phyloP scores from a whole-genome alignment of 35 echinoderm and acorn worm species.

The Chiridota heheva region DNA sequence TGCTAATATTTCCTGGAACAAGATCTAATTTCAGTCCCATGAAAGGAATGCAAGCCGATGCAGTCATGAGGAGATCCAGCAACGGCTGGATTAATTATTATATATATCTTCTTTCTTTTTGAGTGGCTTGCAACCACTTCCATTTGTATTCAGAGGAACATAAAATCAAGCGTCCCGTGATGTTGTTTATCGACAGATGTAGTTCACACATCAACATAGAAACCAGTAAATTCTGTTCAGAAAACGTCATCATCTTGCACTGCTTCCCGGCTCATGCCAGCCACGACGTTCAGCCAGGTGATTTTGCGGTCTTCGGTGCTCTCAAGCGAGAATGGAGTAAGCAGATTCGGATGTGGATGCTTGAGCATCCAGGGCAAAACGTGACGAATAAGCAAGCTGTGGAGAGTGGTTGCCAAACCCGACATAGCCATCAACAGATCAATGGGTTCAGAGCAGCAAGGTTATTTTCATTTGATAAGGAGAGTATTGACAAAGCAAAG shows the following conservation, averaged over 20 bases:
- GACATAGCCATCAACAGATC: too few species aligned
- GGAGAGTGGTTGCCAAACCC: too few species aligned
- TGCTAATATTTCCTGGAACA: constrained; percentile 23
- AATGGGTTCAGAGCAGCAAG: too few species aligned
- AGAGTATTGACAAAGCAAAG: too few species aligned
- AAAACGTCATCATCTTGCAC: constrained; percentile 45
- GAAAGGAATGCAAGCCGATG: background rate
- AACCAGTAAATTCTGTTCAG: constrained; percentile 50
- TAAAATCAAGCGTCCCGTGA: constrained; percentile 31
- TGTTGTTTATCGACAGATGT: constrained; percentile 43
- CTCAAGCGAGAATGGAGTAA: constrained; percentile 54
- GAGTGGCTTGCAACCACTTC: constrained; percentile 65
- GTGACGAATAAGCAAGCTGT: too few species aligned
- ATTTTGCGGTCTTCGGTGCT: constrained; percentile 53
- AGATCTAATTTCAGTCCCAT: background rate
- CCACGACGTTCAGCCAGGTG: constrained; percentile 68
- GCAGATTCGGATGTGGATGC: constrained; percentile 30
- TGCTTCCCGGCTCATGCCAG: constrained; percentile 46
- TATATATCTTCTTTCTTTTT: constrained; percentile 27
- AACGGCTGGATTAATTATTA: constrained; percentile 23
- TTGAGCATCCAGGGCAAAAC: constrained; percentile 39
- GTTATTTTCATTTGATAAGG: too few species aligned
- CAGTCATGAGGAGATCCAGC: background rate
- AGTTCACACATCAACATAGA: too few species aligned
- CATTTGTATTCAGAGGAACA: constrained; percentile 25